A percentile compares a stretch with the other conserved stretches of the same genome.
Evolutionary conservation across 2,888 invertebrate species (phyloP).

Genomic region (Pherbina coryleti): DNA sequence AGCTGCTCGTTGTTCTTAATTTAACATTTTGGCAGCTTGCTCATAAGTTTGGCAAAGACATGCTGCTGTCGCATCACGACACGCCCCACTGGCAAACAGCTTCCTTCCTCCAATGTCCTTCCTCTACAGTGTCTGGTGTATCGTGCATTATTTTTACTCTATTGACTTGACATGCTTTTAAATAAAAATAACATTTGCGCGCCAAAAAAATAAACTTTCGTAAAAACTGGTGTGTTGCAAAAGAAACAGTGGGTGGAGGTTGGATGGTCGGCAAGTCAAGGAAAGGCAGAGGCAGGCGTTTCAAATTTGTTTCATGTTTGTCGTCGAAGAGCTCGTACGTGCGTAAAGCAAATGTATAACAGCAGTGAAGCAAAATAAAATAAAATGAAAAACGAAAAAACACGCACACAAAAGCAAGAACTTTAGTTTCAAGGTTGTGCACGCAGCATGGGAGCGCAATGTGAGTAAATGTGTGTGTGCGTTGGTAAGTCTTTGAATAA

Average conservation of each 20-base stretch:
- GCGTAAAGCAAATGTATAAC: neutral
- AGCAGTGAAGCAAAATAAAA: neutral
- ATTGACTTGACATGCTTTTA: constrained; percentile 23
- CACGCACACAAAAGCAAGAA: neutral
- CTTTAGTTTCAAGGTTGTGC: neutral
- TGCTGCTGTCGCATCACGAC: neutral
- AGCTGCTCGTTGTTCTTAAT: constrained; percentile 5
- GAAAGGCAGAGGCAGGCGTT: neutral
- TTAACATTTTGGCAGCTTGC: constrained; percentile 27
- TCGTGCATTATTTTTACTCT: constrained; percentile 11
- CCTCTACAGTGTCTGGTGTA: neutral
- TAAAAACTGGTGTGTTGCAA: neutral
- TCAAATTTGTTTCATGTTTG: neutral
- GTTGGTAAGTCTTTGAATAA: too few species aligned
- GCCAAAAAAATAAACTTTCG: constrained; percentile 15
- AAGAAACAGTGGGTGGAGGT: neutral
- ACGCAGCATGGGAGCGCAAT: neutral
- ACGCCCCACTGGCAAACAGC: neutral
- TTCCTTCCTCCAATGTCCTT: neutral
- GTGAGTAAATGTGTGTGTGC: neutral
- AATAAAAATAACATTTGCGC: constrained; percentile 20
- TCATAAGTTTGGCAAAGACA: constrained; percentile 25
- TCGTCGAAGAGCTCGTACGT: constrained; percentile 1
- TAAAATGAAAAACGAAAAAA: neutral
- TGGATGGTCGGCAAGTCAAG: neutral